phyloP scores from a whole-genome alignment of 2,888 invertebrate genomes.

The Tetheella fluctuosa region DNA sequence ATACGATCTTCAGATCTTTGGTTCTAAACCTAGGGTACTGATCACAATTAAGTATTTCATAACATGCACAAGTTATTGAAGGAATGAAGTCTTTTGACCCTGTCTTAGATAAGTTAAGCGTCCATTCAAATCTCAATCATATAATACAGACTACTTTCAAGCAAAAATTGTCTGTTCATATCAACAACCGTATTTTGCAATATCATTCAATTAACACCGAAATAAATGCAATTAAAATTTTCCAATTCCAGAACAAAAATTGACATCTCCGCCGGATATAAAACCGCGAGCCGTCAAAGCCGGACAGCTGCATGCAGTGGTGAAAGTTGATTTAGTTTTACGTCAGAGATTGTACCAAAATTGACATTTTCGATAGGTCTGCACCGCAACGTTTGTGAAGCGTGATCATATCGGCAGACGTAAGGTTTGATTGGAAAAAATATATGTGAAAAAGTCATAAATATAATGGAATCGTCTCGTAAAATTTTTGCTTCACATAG shows the following conservation, averaged over 20 bases:
- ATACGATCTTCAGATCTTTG: too few species aligned
- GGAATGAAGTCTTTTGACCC: too few species aligned
- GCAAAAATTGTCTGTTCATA: too few species aligned
- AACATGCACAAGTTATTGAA: too few species aligned
- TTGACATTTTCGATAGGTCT: slow-evolving; percentile 60
- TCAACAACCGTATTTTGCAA: neutral
- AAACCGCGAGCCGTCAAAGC: slow-evolving; percentile 44
- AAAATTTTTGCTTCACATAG: slow-evolving; percentile 21
- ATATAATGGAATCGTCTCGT: neutral
- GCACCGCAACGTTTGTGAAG: slow-evolving; percentile 46
- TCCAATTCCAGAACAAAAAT: slow-evolving; percentile 4
- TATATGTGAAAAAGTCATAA: neutral
- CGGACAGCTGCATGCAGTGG: slow-evolving; percentile 30
- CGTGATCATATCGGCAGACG: slow-evolving; percentile 22
- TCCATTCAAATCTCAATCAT: too few species aligned
- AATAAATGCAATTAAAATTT: neutral
- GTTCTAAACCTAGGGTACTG: too few species aligned
- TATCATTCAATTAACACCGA: neutral
- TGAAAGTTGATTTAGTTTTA: slow-evolving; percentile 53
- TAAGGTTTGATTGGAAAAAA: neutral
- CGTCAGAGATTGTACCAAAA: slow-evolving; percentile 38
- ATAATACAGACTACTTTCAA: too few species aligned
- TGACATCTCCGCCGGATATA: slow-evolving; percentile 12
- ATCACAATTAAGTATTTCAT: too few species aligned
- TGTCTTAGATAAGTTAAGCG: too few species aligned